A percentile compares a stretch with the other conserved stretches of the same genome.
phyloP scores from a whole-genome alignment of 2,888 invertebrate genomes.

The Mellilla xanthometata region DNA sequence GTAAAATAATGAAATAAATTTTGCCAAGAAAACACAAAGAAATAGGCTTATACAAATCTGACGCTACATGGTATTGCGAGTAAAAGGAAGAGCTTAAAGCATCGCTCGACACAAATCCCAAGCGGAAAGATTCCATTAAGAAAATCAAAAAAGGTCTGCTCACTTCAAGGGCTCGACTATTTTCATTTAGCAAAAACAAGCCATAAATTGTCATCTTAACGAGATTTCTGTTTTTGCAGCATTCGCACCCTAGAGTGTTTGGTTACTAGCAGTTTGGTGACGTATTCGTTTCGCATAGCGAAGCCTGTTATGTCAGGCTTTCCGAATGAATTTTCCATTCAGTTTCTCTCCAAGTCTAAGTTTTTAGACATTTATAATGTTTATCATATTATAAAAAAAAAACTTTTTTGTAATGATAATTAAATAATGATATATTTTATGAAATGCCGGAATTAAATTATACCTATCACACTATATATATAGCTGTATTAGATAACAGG shows the following conservation, averaged over 20 bases:
- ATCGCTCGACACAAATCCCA: constrained; percentile 76
- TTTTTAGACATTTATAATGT: no score
- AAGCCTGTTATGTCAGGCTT: constrained; percentile 54
- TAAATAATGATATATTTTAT: neutral
- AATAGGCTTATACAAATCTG: constrained; percentile 50
- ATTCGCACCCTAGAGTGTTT: constrained; percentile 71
- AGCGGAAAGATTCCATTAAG: constrained; percentile 81
- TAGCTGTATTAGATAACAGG: constrained; percentile 2
- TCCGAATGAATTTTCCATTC: constrained; percentile 24
- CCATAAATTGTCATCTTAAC: constrained; percentile 83
- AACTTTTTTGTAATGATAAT: no score
- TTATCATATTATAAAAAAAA: no score
- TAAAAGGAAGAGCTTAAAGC: constrained; percentile 66
- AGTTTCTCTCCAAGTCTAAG: no score
- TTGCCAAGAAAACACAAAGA: constrained; percentile 36
- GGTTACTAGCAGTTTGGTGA: constrained; percentile 57
- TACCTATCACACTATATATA: neutral
- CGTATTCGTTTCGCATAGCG: constrained; percentile 41
- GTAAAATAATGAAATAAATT: constrained; percentile 30
- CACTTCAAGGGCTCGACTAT: constrained; percentile 77
- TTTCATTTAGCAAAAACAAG: constrained; percentile 83
- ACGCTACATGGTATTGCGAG: constrained; percentile 52
- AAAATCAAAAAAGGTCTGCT: constrained; percentile 81
- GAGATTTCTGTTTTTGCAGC: constrained; percentile 80
- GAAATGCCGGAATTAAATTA: no score